Base-by-base conservation (phyloP, 1,140 invertebrate species). In the Leucophenga varia region DNA sequence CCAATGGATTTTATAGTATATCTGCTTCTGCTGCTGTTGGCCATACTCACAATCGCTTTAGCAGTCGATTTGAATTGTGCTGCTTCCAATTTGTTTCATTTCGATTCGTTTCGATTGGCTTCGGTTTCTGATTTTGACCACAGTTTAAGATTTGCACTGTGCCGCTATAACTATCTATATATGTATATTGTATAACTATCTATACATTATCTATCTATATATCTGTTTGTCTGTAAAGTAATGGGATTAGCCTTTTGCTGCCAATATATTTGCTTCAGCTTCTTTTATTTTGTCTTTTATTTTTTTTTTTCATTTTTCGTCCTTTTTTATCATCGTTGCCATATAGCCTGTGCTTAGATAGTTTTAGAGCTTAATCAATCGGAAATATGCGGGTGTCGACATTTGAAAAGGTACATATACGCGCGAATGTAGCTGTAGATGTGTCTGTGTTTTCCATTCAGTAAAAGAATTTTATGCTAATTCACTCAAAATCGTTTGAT, bases 341-440 rank as follows among this genome's bases (percentile, higher is more conserved):
- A 25, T 25, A n/a, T 25, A 6, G 22, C 5, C 22, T 5, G 22
- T 10, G 22, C 22, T n/a, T n/a, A n/a, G n/a, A 25, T 6, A 25
- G 22, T 6, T 25, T 25, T 25, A 10, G 10, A 10, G 55, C 40
- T 39, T 50, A 67, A 57, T 67, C 63, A 61, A 59, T 57, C 59
- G 52, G 42, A 67, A 61, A 47, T 46, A 34, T 42, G 45, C 42
- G 43, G 25, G 31, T n/a, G n/a, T n/a, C n/a, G n/a, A n/a, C n/a
- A n/a, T n/a, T n/a, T n/a, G n/a, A n/a, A n/a, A n/a, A n/a, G n/a
- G n/a, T n/a, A n/a, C n/a, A n/a, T n/a, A n/a, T n/a, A n/a, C n/a
- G n/a, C n/a, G n/a, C n/a, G n/a, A n/a, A n/a, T n/a, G n/a, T n/a
- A n/a, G n/a, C n/a, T n/a, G n/a, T n/a, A n/a, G n/a, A n/a, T n/a